Conservation (phyloP, 2,113 vertebrate species). For the Plecotus auritus region DNA sequence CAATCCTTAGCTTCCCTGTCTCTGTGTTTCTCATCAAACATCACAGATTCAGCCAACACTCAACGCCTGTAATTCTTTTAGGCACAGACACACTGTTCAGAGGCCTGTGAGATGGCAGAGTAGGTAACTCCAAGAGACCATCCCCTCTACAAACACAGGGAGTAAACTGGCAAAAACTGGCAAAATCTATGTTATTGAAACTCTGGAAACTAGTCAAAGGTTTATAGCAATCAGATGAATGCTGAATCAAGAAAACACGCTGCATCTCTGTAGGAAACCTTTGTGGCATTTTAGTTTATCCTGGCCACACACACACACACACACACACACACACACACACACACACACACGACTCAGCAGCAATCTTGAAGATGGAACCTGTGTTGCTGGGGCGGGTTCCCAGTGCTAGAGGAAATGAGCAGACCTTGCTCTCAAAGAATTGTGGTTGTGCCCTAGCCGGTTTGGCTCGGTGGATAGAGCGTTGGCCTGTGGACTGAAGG, state of each 20-base stretch:
- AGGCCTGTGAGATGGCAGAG: neutral
- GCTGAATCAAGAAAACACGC: neutral
- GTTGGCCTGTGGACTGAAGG: too few species aligned
- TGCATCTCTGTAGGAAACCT: neutral
- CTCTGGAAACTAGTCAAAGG: neutral
- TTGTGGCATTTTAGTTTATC: neutral
- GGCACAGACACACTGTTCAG: neutral
- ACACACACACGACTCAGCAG: neutral
- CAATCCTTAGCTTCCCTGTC: neutral
- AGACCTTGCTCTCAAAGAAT: neutral
- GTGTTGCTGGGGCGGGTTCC: neutral
- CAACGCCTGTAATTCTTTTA: neutral
- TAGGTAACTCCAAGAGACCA: neutral
- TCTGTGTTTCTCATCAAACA: slow-evolving; percentile 3
- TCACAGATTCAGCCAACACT: neutral
- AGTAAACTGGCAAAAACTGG: neutral
- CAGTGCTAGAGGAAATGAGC: neutral
- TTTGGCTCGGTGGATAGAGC: too few species aligned
- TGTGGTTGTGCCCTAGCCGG: neutral
- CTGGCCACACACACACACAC: neutral
- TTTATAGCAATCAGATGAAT: neutral
- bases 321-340: too few species aligned
- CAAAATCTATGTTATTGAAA: neutral
- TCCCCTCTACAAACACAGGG: neutral
- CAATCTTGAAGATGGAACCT: neutral